These are phyloP conservation scores for Phymorhynchus buccinoides DNA, from an alignment of 1,140 invertebrate genomes.

Conservation along the genomic window DNA sequence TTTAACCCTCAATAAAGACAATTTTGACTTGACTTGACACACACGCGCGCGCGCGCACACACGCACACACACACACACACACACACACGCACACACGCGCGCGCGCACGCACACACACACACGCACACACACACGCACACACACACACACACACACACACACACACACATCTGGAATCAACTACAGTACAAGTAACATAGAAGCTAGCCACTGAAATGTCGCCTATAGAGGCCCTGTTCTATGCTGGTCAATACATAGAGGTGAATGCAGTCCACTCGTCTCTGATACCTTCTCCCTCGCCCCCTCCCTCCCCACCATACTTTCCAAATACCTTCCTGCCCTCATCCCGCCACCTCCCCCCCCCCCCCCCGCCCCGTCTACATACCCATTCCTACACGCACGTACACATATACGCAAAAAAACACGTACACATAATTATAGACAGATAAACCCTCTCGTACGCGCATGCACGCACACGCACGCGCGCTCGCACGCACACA, in stretches of 20 bases:
- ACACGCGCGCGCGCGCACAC: conserved; percentile 10
- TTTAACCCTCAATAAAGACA: not conserved
- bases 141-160: not conserved
- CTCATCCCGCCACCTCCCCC: no score
- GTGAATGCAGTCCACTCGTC: no score
- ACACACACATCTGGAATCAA: not conserved
- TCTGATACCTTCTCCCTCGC: no score
- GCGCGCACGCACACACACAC: not conserved
- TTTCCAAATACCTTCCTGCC: no score
- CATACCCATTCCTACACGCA: not conserved
- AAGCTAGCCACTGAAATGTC: no score
- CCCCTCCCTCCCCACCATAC: no score
- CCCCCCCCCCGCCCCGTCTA: no score
- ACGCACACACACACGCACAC: conserved; percentile 10
- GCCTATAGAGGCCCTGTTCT: no score
- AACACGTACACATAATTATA: conserved; percentile 10
- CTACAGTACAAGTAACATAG: not conserved
- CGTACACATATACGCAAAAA: not conserved
- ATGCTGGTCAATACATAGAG: no score
- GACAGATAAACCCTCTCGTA: not conserved
- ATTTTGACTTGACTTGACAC: no score
- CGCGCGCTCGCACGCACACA: no score
- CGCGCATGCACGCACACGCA: not conserved
- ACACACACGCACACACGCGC: conserved; percentile 27
- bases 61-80: conserved; percentile 28